Percentiles rank a stretch among this genome's conserved stretches.
Conservation (phyloP, 2,113 vertebrate genomes). For the Reinhardtius hippoglossoides region DNA sequence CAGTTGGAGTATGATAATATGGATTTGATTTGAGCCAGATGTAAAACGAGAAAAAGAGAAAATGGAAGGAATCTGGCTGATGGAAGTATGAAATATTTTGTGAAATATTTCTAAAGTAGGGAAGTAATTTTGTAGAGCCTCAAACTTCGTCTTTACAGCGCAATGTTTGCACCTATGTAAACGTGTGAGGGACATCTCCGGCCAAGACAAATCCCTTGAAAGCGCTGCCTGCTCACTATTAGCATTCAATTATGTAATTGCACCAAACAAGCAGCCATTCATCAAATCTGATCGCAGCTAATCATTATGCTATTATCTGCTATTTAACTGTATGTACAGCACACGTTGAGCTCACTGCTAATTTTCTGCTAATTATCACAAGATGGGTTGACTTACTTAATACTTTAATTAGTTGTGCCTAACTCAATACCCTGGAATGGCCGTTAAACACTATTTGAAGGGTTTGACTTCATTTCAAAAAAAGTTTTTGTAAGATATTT, state of each 20-base stretch:
- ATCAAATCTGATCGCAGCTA: slow-evolving; percentile 59
- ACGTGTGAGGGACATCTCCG: slow-evolving; percentile 38
- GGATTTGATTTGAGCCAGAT: slow-evolving; percentile 4
- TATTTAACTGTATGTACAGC: slow-evolving; percentile 69
- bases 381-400: slow-evolving; percentile 48
- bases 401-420: neutral
- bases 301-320: slow-evolving; percentile 61
- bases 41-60: slow-evolving; percentile 16
- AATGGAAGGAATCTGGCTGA: slow-evolving; percentile 17
- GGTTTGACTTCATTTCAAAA: too few species aligned
- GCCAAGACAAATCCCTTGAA: slow-evolving; percentile 57
- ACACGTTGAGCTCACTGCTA: slow-evolving; percentile 57
- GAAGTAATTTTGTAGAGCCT: neutral
- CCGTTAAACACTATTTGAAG: neutral
- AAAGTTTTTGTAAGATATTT: neutral
- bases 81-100: slow-evolving; percentile 14
- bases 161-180: slow-evolving; percentile 63
- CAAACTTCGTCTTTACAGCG: slow-evolving; percentile 16
- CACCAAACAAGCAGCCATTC: slow-evolving; percentile 65
- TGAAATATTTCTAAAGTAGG: slow-evolving; percentile 4
- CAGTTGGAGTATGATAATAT: slow-evolving; percentile 1
- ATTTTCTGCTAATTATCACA: slow-evolving; percentile 63
- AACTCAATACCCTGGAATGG: slow-evolving; percentile 11
- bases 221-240: slow-evolving; percentile 56
- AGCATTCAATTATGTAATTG: slow-evolving; percentile 67